Base-by-base conservation (phyloP, 2,797 vertebrate species). In the Mus caroli region DNA sequence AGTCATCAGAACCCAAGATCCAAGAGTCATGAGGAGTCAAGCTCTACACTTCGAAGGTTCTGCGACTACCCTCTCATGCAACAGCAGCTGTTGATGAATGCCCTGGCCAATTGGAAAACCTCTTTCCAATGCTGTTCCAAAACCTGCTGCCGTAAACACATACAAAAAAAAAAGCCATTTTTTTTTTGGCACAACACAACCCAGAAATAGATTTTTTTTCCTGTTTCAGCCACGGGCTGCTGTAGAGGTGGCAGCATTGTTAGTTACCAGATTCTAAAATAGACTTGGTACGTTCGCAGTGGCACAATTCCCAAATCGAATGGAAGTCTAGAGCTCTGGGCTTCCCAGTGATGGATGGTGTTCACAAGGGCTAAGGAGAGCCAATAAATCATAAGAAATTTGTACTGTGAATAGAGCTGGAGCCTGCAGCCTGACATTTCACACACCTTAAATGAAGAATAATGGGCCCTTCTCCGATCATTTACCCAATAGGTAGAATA, bases 391-490 rank as follows among this genome's bases (percentile, higher is more conserved):
- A 90, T 54, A 75, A 37, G 78, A 76, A 17, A 37, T 92, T 95
- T 93, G 82, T 96, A 82, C 64, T 46, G 85, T 34, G 86, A 71
- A 75, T 9, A 64, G 28, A 69, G n/a, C 78, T 77, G 22, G 78
- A 67, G 85, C 78, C 64, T 46, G 56, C 20, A 64, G 86, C 37
- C 86, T 87, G 92, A 64, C 85, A 64, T 67, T 79, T 89, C 88
- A 76, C 60, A 79, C 50, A 58, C 24, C 94, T 92, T 83, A 92
- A 92, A 97, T 92, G 15, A 96, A 96, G 94, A 97, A 62, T 86
- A 96, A 97, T 90, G 91, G 88, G 26, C 82, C 97, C 80, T 96
- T 82, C 90, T 92, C 6, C 75, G 82, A 93, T 75, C 85, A 76
- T 83, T 95, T 92, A 64, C 82, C 40, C 50, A 85, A 69, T 5